A percentile compares a stretch with the other conserved stretches of the same genome.
Evolutionary conservation across 2,797 vertebrate genomes (phyloP).

Genomic region (Dicrostonyx torquatus): DNA sequence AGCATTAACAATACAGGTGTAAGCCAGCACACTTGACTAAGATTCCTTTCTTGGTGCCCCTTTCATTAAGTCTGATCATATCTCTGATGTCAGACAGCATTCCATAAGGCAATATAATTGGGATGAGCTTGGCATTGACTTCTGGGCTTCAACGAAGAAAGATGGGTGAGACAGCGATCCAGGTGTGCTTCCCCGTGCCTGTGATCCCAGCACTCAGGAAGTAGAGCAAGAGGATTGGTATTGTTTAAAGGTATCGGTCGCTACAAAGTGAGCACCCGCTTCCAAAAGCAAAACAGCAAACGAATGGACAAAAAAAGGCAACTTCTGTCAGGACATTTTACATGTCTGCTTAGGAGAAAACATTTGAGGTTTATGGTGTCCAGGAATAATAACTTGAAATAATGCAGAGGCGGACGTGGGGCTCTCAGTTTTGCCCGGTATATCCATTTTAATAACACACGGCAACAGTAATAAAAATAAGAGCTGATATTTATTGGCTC

Average conservation of each 20-base stretch:
- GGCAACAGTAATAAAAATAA: slow-evolving; percentile 68
- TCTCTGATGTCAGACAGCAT: neutral
- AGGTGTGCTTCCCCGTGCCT: no score
- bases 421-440: slow-evolving; percentile 40
- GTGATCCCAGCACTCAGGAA: neutral
- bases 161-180: neutral
- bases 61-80: neutral
- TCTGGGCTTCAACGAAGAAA: slow-evolving; percentile 13
- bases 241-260: neutral
- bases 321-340: slow-evolving; percentile 50
- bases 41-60: neutral
- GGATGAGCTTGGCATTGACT: neutral
- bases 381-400: slow-evolving; percentile 69
- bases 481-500: slow-evolving; percentile 52
- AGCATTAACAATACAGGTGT: neutral
- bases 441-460: slow-evolving; percentile 67
- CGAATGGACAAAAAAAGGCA: neutral
- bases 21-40: neutral
- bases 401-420: slow-evolving; percentile 61
- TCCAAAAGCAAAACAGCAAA: neutral
- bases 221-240: neutral
- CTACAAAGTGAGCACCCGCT: neutral
- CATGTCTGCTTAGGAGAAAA: slow-evolving; percentile 55
- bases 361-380: slow-evolving; percentile 53
- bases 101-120: neutral